Evolutionary conservation across 2,113 vertebrate genomes (phyloP), one percentile per base, ranked within the genome.

Genomic region (Piprites chloris): DNA sequence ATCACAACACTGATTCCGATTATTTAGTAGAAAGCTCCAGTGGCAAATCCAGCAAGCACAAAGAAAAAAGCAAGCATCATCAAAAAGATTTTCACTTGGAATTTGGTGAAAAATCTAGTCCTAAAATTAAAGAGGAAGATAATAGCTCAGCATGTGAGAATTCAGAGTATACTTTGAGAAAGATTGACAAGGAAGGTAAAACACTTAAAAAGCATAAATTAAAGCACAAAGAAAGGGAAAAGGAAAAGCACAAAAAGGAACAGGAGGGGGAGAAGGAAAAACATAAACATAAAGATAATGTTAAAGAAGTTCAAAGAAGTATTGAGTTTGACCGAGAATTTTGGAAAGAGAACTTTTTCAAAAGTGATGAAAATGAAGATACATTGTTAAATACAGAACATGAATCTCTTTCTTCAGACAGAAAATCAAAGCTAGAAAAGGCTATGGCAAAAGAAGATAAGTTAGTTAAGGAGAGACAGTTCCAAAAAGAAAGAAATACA

Each of bases 321-420:
- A 79, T 99, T 87, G 99, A 99, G 95, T 99, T 99, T 97, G 99
- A 99, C 97, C 98, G 99, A 97, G 99, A 99, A 97, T 99, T 99
- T 97, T 99, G 99, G 99, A 99, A 99, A 97, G 99, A 99, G 65
- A 99, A 99, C 92, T 99, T 99, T 96, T 99, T 99, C 98, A 99
- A 99, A 98, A 99, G 98, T 93, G 99, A 99, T 97, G 99, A 99
- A 96, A 98, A 98, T 8, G 99, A 99, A 83, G 99, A 99, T 71
- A 73, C 68, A 0, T 92, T 97, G 87, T 96, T 98, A 94, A 99
- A 97, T 96, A 95, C 94, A 33, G 99, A 99, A 68, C 98, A 98
- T 35, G 98, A 98, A 76, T 95, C 97, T 66, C 83, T 98, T 89
- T 96, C 96, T 9, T 96, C 98, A 89, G 98, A 98, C 58, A 99